Conservation (phyloP, 2,888 invertebrate genomes). For the Kryphioiulus occultus region DNA sequence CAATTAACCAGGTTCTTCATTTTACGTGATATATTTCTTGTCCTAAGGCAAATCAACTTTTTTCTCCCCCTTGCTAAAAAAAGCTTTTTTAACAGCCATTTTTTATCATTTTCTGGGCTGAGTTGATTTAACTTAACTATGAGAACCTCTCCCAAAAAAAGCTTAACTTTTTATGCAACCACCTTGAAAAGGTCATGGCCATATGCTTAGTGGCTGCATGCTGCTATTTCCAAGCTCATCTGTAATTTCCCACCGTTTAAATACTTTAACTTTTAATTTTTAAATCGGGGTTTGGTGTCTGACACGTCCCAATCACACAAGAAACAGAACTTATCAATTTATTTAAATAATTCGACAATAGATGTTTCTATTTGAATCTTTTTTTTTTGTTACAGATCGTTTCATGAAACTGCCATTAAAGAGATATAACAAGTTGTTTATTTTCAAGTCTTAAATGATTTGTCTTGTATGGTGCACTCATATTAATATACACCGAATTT, state of each 20-base stretch:
- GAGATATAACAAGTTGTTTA: constrained; percentile 2
- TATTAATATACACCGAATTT: neutral
- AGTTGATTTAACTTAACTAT: neutral
- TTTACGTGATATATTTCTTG: constrained; percentile 43
- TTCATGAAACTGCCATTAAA: neutral
- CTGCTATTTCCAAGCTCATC: constrained; percentile 2
- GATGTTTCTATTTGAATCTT: neutral
- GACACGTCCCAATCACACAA: neutral
- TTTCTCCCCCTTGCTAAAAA: constrained; percentile 35
- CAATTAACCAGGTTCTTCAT: constrained; percentile 47
- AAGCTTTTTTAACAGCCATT: neutral
- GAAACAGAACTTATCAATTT: neutral
- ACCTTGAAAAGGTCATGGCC: constrained; percentile 32
- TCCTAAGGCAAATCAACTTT: constrained; percentile 47
- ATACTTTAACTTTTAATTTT: neutral
- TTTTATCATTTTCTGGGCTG: constrained; percentile 13
- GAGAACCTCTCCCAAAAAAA: constrained; percentile 10
- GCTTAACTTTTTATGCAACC: neutral
- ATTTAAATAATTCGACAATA: neutral
- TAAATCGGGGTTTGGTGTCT: neutral
- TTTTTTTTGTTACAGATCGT: neutral
- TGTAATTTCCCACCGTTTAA: neutral
- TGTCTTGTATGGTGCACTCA: neutral
- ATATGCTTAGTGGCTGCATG: neutral
- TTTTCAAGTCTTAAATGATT: neutral